These are phyloP conservation scores for Chrysolina americana DNA, from an alignment of 2,888 invertebrate genomes.

Conservation along the genomic window DNA sequence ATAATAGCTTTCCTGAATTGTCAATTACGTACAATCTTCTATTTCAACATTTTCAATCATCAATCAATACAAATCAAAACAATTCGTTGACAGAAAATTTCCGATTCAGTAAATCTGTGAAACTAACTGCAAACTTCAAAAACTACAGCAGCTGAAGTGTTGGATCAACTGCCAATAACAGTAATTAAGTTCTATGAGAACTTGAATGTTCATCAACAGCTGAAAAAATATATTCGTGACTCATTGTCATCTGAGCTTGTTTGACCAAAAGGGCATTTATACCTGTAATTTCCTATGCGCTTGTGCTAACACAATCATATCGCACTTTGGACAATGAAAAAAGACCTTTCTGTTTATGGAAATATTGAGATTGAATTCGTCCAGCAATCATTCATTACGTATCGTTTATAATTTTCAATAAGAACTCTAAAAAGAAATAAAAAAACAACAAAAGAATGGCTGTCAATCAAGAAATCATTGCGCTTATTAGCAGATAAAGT, in stretches of 20 bases:
- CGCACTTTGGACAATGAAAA: background rate
- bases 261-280: background rate
- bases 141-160: too few relatives aligned
- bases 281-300: background rate
- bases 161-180: background rate
- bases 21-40: background rate
- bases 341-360: background rate
- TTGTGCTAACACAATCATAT: background rate
- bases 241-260: background rate
- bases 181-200: background rate
- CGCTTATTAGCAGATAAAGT: constrained; percentile 75
- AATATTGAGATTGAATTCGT: constrained; percentile 13
- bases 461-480: constrained; percentile 76
- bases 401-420: constrained; percentile 65
- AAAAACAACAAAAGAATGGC: constrained; percentile 69
- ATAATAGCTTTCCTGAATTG: background rate
- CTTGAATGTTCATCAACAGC: background rate
- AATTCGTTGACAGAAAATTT: background rate
- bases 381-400: constrained; percentile 41
- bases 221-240: constrained; percentile 1
- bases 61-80: too few relatives aligned
- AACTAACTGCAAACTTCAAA: background rate
- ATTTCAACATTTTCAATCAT: too few relatives aligned
- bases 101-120: background rate
- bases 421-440: constrained; percentile 66